Evolutionary conservation across 2,888 invertebrate genomes (phyloP).

Genomic region (Sepiola atlantica): DNA sequence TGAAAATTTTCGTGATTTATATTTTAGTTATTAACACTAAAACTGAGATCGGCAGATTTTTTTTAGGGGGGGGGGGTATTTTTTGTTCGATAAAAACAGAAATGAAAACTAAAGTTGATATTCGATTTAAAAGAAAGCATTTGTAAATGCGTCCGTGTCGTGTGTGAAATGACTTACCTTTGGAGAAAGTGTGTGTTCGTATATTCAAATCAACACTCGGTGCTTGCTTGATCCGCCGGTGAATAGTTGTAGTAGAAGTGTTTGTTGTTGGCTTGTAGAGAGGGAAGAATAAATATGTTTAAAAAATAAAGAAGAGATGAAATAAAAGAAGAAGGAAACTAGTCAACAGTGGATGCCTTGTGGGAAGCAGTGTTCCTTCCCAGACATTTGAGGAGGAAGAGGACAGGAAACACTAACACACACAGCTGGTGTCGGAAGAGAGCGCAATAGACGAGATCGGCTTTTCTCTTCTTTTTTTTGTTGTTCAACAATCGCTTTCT

Average conservation of each 20-base stretch:
- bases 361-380: conserved; percentile 32
- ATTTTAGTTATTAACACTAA: too few species aligned
- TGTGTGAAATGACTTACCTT: neutral
- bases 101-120: too few species aligned
- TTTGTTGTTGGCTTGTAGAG: neutral
- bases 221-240: conserved; percentile 22
- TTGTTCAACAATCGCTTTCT: too few species aligned
- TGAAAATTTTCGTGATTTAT: too few species aligned
- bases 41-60: too few species aligned
- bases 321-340: neutral
- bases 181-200: neutral
- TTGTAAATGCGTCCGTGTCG: neutral
- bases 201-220: neutral
- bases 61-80: too few species aligned
- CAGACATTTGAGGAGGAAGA: neutral
- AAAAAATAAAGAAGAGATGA: neutral
- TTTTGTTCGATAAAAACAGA: too few species aligned
- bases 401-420: neutral
- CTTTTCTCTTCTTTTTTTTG: too few species aligned
- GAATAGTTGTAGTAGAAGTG: neutral
- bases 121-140: too few species aligned
- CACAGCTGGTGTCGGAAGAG: neutral
- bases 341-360: conserved; percentile 12
- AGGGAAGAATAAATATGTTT: neutral
- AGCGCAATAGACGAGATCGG: too few species aligned